A percentile compares a stretch with the other conserved stretches of the same genome.
Evolutionary conservation across 2,113 vertebrate species (phyloP).

Genomic region (Mola mola): DNA sequence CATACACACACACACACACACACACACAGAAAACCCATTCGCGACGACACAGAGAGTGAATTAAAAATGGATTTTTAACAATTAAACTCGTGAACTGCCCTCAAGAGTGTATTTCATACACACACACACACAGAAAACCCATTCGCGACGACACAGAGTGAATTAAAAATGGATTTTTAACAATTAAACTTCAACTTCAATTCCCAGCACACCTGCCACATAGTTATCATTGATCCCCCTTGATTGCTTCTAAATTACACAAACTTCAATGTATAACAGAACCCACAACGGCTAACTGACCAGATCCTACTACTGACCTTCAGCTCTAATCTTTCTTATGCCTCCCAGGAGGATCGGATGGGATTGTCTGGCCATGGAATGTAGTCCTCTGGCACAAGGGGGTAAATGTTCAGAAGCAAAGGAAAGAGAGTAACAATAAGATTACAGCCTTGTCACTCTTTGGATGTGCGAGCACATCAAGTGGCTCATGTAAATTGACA

Average conservation of each 20-base stretch:
- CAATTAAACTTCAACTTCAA: constrained; percentile 14
- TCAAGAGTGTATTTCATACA: constrained; percentile 28
- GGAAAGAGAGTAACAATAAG: constrained; percentile 39
- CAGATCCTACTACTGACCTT: constrained; percentile 30
- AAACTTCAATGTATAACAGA: constrained; percentile 8
- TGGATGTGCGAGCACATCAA: constrained; percentile 40
- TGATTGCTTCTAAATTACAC: constrained; percentile 11
- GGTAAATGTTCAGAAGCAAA: constrained; percentile 35
- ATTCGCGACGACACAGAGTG: constrained; percentile 39
- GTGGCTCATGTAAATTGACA: constrained; percentile 16
- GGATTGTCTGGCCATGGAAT: constrained; percentile 57
- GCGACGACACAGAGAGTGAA: constrained; percentile 34
- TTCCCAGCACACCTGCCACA: constrained; percentile 24
- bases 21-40: constrained; percentile 26
- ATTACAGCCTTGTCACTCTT: constrained; percentile 63
- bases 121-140: constrained; percentile 20
- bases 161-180: constrained; percentile 1
- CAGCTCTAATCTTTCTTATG: constrained; percentile 24
- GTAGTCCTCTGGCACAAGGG: constrained; percentile 54
- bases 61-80: background rate
- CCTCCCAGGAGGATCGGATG: constrained; percentile 31
- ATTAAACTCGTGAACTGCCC: constrained; percentile 32
- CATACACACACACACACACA: constrained; percentile 34
- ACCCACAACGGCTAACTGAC: constrained; percentile 13
- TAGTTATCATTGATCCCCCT: constrained; percentile 17